Base-by-base conservation (phyloP, 2,888 invertebrate species). In the Drosophila hamatofila region DNA sequence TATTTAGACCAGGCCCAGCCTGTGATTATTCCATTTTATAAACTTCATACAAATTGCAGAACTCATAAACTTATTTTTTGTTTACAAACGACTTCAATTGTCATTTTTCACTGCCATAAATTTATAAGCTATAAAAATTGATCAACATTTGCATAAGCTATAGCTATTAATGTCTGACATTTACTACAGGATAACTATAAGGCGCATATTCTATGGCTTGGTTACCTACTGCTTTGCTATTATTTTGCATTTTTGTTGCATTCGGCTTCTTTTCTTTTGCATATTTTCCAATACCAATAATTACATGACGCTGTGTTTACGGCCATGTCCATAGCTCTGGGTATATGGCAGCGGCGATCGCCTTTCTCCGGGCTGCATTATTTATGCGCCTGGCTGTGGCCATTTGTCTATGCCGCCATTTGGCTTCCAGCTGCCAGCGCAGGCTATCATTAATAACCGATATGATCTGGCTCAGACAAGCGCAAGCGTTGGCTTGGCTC, bases 371-470 rank as follows among this genome's bases (percentile, higher is more conserved):
- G 48, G 62, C 46, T 18, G 65, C 63, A 81, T 84, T 82, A 84
- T 84, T 87, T 87, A 87, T 88, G 84, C 78, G 75, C 67, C 70
- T 63, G 76, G 72, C 64, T 69, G 39, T 42, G 74, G 81, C 78
- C 87, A 81, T 78, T 79, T 80, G 80, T 82, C 86, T 82, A 86
- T 83, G 89, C 88, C 89, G 82, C 83, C 89, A 90, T 90, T 90
- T 90, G 90, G 91, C 90, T 90, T 87, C 88, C 86, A 84, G 86
- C 85, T 88, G 86, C 88, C 90, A 89, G 77, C 76, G 82, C 80
- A 80, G 79, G 87, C 83, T 88, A 84, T 91, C 90, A 91, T 91
- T 91, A 91, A 91, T 91, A 91, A 91, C 85, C 89, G 90, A 91
- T 91, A 91, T 90, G 90, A 90, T 90, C 90, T 87, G 76, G 76